phyloP scores from a whole-genome alignment of 2,797 vertebrate genomes.

The Atherinosoma microstoma region DNA sequence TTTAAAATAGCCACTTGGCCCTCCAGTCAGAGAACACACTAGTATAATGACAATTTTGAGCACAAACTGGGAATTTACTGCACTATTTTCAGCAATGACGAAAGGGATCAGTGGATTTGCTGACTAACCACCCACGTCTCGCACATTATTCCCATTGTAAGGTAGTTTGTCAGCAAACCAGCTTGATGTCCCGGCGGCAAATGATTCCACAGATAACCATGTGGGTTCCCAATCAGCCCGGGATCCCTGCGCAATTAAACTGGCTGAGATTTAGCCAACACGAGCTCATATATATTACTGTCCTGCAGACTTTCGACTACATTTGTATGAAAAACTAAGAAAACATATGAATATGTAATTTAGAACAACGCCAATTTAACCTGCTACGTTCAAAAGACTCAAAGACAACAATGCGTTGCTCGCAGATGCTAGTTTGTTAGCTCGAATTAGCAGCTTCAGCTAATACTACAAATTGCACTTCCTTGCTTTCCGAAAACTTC shows the following conservation, averaged over 20 bases:
- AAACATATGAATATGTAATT: rapidly evolving
- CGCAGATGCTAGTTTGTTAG: slow-evolving; percentile 49
- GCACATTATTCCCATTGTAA: neutral
- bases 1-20: no score
- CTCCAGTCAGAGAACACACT: neutral
- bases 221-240: slow-evolving; percentile 63
- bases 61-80: neutral
- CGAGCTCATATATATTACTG: slow-evolving; percentile 30
- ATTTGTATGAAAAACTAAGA: rapidly evolving
- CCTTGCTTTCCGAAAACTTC: slow-evolving; percentile 50
- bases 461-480: slow-evolving; percentile 61
- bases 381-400: slow-evolving; percentile 16
- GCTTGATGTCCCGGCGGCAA: slow-evolving; percentile 17
- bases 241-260: slow-evolving; percentile 72
- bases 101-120: neutral
- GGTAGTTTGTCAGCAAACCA: neutral
- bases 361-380: slow-evolving; percentile 6
- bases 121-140: neutral
- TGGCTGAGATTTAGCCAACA: slow-evolving; percentile 61
- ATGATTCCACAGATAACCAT: slow-evolving; percentile 58
- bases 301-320: neutral
- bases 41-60: neutral
- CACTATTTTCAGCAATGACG: neutral
- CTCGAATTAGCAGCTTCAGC: slow-evolving; percentile 46
- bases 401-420: slow-evolving; percentile 76